phyloP scores from a whole-genome alignment of 2,797 vertebrate genomes.

The Poecilia gillii region DNA sequence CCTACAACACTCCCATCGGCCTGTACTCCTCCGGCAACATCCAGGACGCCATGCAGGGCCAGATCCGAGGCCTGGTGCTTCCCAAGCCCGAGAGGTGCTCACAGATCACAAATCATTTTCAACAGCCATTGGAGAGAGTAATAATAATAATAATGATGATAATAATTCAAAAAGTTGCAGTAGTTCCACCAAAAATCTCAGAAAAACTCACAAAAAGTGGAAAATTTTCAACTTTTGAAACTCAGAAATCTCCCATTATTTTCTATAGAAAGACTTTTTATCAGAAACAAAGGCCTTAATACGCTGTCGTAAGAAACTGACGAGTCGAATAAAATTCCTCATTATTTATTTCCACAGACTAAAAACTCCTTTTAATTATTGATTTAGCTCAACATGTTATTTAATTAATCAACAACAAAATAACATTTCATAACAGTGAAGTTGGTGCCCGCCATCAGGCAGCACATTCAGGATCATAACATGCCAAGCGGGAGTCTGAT shows the following conservation, averaged over 20 bases:
- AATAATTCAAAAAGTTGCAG: too few species aligned
- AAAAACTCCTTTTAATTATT: neutral
- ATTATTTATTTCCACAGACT: neutral
- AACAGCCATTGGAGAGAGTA: neutral
- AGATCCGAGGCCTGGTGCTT: constrained; percentile 90
- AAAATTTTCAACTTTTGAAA: too few species aligned
- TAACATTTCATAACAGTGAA: neutral
- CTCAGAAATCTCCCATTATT: too few species aligned
- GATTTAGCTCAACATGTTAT: neutral
- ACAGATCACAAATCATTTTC: neutral
- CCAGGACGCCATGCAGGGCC: constrained; percentile 94
- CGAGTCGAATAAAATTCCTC: neutral
- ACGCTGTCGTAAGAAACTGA: too few species aligned
- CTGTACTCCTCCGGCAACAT: constrained; percentile 98
- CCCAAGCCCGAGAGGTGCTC: constrained; percentile 86
- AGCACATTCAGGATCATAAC: neutral
- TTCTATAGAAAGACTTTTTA: too few species aligned
- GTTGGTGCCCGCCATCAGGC: neutral
- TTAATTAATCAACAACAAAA: neutral
- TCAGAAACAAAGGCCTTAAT: too few species aligned
- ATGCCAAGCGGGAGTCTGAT: neutral
- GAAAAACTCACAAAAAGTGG: too few species aligned
- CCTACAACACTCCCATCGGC: constrained; percentile 98
- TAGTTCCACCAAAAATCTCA: too few species aligned
- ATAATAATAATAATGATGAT: neutral